Evolutionary conservation across 2,888 invertebrate genomes (phyloP).

Genomic region (Thyatira batis): DNA sequence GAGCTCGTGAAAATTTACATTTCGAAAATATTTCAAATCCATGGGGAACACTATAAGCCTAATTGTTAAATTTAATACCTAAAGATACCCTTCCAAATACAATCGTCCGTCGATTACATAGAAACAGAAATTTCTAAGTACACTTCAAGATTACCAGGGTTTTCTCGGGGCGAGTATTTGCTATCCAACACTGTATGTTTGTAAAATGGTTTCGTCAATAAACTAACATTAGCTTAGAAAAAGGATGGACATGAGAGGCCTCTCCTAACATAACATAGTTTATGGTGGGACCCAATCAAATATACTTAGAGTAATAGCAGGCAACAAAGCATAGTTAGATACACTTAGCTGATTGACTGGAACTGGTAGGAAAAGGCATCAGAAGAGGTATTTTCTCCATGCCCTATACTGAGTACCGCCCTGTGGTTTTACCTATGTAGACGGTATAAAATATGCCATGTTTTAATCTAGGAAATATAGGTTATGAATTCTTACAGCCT

Average conservation of each 20-base stretch:
- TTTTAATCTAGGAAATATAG: too few species aligned
- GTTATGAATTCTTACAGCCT: too few species aligned
- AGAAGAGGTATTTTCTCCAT: too few species aligned
- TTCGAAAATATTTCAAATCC: too few species aligned
- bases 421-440: too few species aligned
- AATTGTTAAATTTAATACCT: too few species aligned
- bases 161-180: not conserved
- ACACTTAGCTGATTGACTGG: slow-evolving; percentile 4
- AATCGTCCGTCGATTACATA: not conserved
- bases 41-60: too few species aligned
- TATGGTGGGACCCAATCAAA: slow-evolving; percentile 3
- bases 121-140: not conserved
- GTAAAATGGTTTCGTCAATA: slow-evolving; percentile 3
- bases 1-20: too few species aligned
- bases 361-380: too few species aligned
- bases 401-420: too few species aligned
- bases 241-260: not conserved
- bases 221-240: slow-evolving; percentile 2
- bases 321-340: slow-evolving; percentile 1
- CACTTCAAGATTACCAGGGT: not conserved
- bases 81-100: too few species aligned
- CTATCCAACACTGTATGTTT: not conserved
- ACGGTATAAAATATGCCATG: too few species aligned
- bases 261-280: slow-evolving; percentile 5
- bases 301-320: slow-evolving; percentile 3